A percentile compares a stretch with the other conserved stretches of the same genome.
These are phyloP conservation scores for Selene dorsalis DNA, from an alignment of 2,797 vertebrate genomes.

Conservation along the genomic window DNA sequence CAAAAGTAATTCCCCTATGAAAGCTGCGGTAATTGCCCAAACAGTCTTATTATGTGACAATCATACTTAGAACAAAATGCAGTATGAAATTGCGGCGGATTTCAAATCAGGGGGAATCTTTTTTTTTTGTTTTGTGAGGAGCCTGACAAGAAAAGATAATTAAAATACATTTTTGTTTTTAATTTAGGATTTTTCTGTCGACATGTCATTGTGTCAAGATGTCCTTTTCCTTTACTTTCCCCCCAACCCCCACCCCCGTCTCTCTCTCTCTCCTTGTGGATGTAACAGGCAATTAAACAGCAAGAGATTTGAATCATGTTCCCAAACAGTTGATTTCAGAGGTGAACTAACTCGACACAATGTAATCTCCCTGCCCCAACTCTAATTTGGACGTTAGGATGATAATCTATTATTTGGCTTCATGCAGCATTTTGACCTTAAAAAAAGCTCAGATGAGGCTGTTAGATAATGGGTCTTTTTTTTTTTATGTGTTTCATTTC, in stretches of 20 bases:
- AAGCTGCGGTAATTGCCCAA: constrained; percentile 83
- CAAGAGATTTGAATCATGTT: constrained; percentile 52
- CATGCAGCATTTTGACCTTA: constrained; percentile 19
- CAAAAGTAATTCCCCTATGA: constrained; percentile 83
- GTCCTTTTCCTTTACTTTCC: constrained; percentile 22
- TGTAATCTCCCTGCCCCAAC: constrained; percentile 48
- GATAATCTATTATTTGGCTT: constrained; percentile 33
- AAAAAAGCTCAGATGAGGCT: constrained; percentile 28
- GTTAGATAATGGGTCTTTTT: constrained; percentile 11
- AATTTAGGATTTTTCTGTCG: constrained; percentile 57
- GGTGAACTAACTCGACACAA: constrained; percentile 13
- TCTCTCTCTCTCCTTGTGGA: constrained; percentile 40
- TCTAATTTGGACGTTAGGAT: constrained; percentile 53
- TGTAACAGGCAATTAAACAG: constrained; percentile 55
- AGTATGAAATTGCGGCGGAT: constrained; percentile 78
- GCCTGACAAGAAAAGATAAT: constrained; percentile 82
- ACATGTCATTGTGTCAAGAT: constrained; percentile 56
- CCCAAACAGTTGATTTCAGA: constrained; percentile 32
- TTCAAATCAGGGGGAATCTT: constrained; percentile 76
- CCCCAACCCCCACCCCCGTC: no score
- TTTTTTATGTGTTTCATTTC: constrained; percentile 22
- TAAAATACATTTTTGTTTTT: constrained; percentile 69
- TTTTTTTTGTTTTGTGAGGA: constrained; percentile 56
- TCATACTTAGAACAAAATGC: constrained; percentile 81
- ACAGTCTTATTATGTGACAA: constrained; percentile 86